Percentiles rank a stretch among this genome's conserved stretches.
Conservation (phyloP, 2,797 vertebrate species). For the Natrix natrix region DNA sequence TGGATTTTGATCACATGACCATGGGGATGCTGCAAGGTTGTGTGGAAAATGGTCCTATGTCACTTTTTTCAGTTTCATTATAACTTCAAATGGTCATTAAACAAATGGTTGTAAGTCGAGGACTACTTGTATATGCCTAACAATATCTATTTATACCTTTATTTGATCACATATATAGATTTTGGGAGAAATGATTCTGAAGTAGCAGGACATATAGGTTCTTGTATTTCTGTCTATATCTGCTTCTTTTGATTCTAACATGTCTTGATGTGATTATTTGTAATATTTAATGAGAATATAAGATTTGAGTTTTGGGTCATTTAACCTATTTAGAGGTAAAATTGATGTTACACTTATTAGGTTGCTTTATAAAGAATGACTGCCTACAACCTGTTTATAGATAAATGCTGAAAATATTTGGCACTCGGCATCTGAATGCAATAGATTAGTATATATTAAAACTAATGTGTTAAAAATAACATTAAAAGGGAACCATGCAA, state of each 20-base stretch:
- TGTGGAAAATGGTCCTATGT: too few relatives aligned
- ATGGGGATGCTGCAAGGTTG: too few relatives aligned
- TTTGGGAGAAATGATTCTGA: not conserved
- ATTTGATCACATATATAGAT: not conserved
- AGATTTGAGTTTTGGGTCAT: not conserved
- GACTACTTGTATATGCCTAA: not conserved
- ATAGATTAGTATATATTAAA: not conserved
- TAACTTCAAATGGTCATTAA: too few relatives aligned
- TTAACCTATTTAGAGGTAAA: not conserved
- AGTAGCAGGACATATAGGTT: not conserved
- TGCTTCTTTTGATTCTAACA: not conserved
- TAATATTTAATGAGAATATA: not conserved
- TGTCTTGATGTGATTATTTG: not conserved
- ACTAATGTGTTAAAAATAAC: not conserved
- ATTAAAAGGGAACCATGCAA: not conserved
- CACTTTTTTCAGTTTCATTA: too few relatives aligned
- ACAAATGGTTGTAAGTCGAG: too few relatives aligned
- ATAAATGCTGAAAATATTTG: not conserved
- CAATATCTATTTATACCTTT: not conserved
- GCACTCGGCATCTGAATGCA: not conserved
- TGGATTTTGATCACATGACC: too few relatives aligned
- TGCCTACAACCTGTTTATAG: not conserved
- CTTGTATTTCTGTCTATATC: not conserved
- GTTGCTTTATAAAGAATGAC: not conserved
- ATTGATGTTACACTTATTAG: not conserved